Evolutionary conservation across 1,140 invertebrate genomes (phyloP).

Genomic region (Monomorium pharaonis): DNA sequence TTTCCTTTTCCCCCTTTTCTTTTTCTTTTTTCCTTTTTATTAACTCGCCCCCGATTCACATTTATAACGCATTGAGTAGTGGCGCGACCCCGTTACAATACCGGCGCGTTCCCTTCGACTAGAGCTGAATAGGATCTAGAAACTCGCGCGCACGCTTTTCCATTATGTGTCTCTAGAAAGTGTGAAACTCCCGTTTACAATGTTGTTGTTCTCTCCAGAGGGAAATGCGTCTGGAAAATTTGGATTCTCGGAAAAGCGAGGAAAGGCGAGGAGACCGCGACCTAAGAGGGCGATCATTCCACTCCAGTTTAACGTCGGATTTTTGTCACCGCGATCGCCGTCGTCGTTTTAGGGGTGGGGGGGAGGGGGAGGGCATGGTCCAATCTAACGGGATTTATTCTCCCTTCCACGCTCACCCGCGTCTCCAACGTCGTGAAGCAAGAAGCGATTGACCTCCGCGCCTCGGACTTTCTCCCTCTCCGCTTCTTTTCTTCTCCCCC

Average conservation of each 20-base stretch:
- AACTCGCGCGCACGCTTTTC: slow-evolving; percentile 44
- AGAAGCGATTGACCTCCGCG: slow-evolving; percentile 68
- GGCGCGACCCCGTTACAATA: slow-evolving; percentile 29
- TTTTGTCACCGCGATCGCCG: slow-evolving; percentile 31
- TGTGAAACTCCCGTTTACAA: slow-evolving; percentile 50
- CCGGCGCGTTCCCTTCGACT: slow-evolving; percentile 46
- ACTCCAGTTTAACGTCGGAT: not conserved
- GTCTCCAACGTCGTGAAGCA: slow-evolving; percentile 23
- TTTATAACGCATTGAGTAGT: slow-evolving; percentile 6
- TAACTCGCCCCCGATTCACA: not conserved
- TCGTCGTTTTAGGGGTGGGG: slow-evolving; percentile 58
- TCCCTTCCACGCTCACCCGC: not conserved
- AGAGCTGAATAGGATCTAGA: slow-evolving; percentile 52
- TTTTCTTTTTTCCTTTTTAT: not conserved
- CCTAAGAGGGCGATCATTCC: not conserved
- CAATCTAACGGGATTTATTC: slow-evolving; percentile 67
- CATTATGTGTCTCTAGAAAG: slow-evolving; percentile 58
- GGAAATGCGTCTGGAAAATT: slow-evolving; percentile 24
- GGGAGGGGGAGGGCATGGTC: slow-evolving; percentile 59
- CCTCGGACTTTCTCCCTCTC: slow-evolving; percentile 67
- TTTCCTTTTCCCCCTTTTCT: not conserved
- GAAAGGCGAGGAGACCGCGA: not conserved
- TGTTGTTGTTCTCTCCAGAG: slow-evolving; percentile 17
- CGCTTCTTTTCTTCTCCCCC: slow-evolving; percentile 38
- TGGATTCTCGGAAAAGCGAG: not conserved